Base-by-base conservation (phyloP, 2,888 invertebrate species). In the Drosophila birchii region DNA sequence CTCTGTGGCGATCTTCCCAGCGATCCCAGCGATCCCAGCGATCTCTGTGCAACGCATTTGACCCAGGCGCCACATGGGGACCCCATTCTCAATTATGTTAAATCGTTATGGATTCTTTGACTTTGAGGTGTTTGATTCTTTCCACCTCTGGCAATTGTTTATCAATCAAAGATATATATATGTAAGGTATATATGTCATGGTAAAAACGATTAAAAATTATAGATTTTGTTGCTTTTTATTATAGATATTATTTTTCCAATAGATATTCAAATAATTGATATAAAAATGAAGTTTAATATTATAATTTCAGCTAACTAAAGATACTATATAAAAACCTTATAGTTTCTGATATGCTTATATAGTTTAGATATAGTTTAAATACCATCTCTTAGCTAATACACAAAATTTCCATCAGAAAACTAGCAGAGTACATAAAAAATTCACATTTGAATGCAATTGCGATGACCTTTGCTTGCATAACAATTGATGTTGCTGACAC, bases 11-110 rank as follows among this genome's bases (percentile, higher is more conserved):
- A 29, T 29, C 26, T 45, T 29, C 9, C 34, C 49, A 51, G 49
- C 49, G 49, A 49, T 51, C 9, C 34, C 49, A 51, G 49, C 49
- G 49, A 49, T 51, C 29, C 70, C 29, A 23, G 36, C 60, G 81
- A 82, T 80, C 78, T 78, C 39, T 51, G 62, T 41, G 61, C 72
- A 71, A 61, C 51, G 47, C 54, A 63, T 43, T 80, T 83, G 86
- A 86, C 81, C 86, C 73, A 60, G 67, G 54, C 73, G 58, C 78
- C 81, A 82, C 59, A 64, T 60, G 62, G 60, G 29, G 54, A 74
- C 47, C 47, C 75, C 51, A 2, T 71, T 71, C 75, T 38, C 54
- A 71, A 70, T 71, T 71, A 60, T 71, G 72, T 60, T 53, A 69
- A 69, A 45, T 69, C 45, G 60, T 53, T 47, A 16, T 20, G 49